These are phyloP conservation scores for Callionymus lyra DNA, from an alignment of 2,113 vertebrate genomes.

Conservation along the genomic window DNA sequence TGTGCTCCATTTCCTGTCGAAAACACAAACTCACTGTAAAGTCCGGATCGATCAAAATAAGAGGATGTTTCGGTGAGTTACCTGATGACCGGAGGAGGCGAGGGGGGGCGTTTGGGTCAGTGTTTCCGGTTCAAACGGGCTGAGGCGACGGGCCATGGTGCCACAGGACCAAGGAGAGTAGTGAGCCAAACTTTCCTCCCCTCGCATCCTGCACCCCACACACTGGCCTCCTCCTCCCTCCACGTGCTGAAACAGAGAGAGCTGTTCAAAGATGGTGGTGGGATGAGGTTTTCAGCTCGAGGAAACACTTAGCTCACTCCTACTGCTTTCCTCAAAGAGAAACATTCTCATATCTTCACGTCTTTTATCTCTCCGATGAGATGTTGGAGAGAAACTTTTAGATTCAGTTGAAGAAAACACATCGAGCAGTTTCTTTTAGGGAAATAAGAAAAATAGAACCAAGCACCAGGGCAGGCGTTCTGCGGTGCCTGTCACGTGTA, in stretches of 20 bases:
- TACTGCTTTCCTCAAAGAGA: too few species aligned
- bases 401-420: too few species aligned
- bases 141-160: conserved; percentile 81
- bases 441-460: too few species aligned
- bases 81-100: conserved; percentile 79
- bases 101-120: conserved; percentile 64
- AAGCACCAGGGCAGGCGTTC: too few species aligned
- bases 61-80: conserved; percentile 50
- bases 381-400: too few species aligned
- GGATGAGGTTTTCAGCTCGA: conserved; percentile 1
- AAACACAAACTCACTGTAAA: not conserved
- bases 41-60: not conserved
- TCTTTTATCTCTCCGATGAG: too few species aligned
- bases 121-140: conserved; percentile 81
- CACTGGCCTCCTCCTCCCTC: conserved; percentile 74
- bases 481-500: too few species aligned
- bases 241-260: conserved; percentile 64
- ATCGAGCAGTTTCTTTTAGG: too few species aligned
- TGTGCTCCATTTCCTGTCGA: conserved; percentile 74
- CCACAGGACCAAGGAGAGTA: conserved; percentile 95
- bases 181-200: conserved; percentile 77
- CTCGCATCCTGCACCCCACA: conserved; percentile 78
- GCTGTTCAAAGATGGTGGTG: not conserved
- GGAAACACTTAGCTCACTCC: too few species aligned
- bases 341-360: too few species aligned